Evolutionary conservation across 2,113 vertebrate species (phyloP), one percentile per base, ranked within the genome.

Genomic region (Burhinus bistriatus): DNA sequence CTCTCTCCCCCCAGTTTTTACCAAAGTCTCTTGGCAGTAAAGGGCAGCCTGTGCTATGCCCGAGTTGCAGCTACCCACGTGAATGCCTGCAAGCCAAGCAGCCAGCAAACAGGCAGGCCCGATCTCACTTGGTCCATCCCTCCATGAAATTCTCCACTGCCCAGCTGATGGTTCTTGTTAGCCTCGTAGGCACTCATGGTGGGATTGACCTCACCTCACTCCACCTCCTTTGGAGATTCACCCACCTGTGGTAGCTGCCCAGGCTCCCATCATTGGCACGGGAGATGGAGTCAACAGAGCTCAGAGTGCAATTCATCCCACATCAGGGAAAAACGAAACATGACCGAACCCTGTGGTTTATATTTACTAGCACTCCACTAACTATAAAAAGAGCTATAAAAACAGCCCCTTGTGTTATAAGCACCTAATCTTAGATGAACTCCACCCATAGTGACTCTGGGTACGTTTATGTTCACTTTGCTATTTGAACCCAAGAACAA

Each of bases 21-120:
- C 32, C 40, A 65, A 62, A 34, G 19, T 49, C 51, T 81, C 59
- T 15, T 15, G 49, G 58, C 49, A 83, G 68, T 34, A 77, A 72
- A 44, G 49, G 26, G 30, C 5, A 32, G 81, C 8, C 45, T 29
- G 68, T 58, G 59, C 30, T 15, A 0, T 5, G 19, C 17, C 64
- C 0, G 0, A 42, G 21, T 2, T 20, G 52, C 38, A 72, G 77
- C 59, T 12, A 0, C 0, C 6, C 5, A 25, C 0, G 1, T 5
- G 45, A 54, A 27, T 22, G 22, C 22, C 11, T 49, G 49, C 40
- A 3, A 1, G 14, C 62, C 66, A 58, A 51, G 17, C 20, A 65
- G 76, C 16, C 52, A 52, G 69, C 62, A 83, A 51, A 40, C 29
- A 34, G 45, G 55, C 26, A 81, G 42, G 38, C 34, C 69, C 1